Base-by-base conservation (phyloP, 2,888 invertebrate species). In the Cryptosula pallasiana region DNA sequence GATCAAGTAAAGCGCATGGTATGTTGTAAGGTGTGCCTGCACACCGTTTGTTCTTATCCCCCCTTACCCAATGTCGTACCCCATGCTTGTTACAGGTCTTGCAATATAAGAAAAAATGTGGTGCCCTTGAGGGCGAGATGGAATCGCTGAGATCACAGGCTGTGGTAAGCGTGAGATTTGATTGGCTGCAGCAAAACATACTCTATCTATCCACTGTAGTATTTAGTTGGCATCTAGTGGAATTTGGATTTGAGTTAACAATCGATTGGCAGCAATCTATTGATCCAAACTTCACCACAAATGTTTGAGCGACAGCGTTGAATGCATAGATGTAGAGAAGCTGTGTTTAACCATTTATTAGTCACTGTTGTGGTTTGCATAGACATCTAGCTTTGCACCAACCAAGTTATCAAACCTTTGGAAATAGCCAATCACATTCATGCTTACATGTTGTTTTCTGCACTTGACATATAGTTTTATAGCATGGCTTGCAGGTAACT, bases 101-200 rank as follows among this genome's bases (percentile, higher is more conserved):
- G 70, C 71, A 57, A 63, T 71, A 36, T 70, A 73, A 71, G 73
- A 71, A 25, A 34, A 36, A 71, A 36, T 71, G 63, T 45, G 69
- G 71, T 32, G 69, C 71, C 35, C 23, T 73, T 16, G 55, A 73
- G 73, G 36, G 45, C n/a, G 77, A 79, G 69, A 74, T 77, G 75
- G 75, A 74, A 27, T 78, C 78, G 35, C 74, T 80, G 73, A 78
- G 75, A 73, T 74, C 76, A 9, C 70, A 70, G 70, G 70, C 70
- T 23, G 70, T 32, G 70, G 70, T 54, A 70, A 54, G 70, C 16
- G 69, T 27, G 27, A 25, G 57, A 57, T 45, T 45, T 45, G 45
- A 45, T 45, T 45, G 45, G 45, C 20, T 45, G 45, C 45, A 45
- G 20, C 45, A 45, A 20, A 13, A 5, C 20, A 20, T 20, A 45